Percentiles rank a stretch among this genome's conserved stretches.
Conservation (phyloP, 2,797 vertebrate genomes). For the Sebastes steindachneri region DNA sequence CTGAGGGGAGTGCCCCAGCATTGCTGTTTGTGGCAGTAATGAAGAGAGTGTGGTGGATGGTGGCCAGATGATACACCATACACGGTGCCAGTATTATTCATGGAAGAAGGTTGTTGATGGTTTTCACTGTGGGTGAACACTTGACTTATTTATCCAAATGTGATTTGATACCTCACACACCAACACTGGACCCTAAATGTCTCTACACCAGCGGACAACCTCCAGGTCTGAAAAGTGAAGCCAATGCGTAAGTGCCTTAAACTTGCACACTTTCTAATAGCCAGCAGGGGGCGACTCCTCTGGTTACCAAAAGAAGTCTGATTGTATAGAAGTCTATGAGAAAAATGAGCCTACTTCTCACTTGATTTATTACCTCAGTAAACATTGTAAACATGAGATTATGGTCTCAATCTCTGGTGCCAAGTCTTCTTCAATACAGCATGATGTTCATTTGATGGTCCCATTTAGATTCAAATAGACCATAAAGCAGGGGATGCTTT, state of each 20-base stretch:
- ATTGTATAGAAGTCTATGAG: no score
- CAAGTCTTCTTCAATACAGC: no score
- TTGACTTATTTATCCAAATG: constrained; percentile 31
- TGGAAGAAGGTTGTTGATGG: constrained; percentile 21
- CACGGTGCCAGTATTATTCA: not conserved
- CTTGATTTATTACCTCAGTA: no score
- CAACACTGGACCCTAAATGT: not conserved
- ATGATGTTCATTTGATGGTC: no score
- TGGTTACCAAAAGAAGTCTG: no score
- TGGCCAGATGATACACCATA: constrained; percentile 35
- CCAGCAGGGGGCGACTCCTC: no score
- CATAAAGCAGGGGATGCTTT: no score
- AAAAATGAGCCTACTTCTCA: no score
- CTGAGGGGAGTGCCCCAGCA: not conserved
- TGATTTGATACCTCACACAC: not conserved
- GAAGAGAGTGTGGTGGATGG: not conserved
- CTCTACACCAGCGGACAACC: not conserved
- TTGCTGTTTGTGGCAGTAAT: not conserved
- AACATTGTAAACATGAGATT: no score
- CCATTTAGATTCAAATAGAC: no score
- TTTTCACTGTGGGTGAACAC: constrained; percentile 2
- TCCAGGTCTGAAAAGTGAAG: no score
- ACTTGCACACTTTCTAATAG: accelerated
- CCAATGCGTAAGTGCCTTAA: no score
- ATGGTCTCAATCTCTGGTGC: accelerated